A percentile compares a stretch with the other conserved stretches of the same genome.
Evolutionary conservation across 2,888 invertebrate genomes (phyloP).

Genomic region (Anagyrus pseudococci): DNA sequence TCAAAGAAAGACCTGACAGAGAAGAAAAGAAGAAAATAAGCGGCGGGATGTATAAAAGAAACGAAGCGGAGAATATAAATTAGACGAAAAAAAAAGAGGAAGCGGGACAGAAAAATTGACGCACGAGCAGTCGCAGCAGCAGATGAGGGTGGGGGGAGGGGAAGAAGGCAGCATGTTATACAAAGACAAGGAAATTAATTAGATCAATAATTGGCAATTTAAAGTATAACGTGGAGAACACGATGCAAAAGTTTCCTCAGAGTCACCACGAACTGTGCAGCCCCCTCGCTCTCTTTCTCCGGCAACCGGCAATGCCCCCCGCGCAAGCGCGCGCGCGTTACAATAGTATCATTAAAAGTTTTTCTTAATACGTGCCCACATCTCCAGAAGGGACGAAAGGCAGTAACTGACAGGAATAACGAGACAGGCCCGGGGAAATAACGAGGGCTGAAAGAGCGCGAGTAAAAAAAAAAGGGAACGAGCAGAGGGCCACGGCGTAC

Average conservation of each 20-base stretch:
- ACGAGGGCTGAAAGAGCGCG: constrained; percentile 26
- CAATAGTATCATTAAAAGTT: constrained; percentile 40
- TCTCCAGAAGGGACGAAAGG: constrained; percentile 28
- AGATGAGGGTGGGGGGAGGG: not conserved
- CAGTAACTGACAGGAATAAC: constrained; percentile 34
- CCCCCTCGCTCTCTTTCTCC: not conserved
- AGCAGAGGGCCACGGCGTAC: constrained; percentile 41
- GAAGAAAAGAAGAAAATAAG: not conserved
- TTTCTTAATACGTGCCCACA: constrained; percentile 34
- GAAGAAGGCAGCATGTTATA: not conserved
- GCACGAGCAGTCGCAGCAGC: no score
- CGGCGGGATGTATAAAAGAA: not conserved
- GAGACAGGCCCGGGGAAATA: constrained; percentile 30
- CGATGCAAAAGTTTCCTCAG: constrained; percentile 29
- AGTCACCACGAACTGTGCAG: no score
- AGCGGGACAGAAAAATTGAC: not conserved
- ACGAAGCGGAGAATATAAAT: not conserved
- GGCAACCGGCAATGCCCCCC: not conserved
- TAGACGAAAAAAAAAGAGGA: not conserved
- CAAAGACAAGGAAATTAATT: constrained; percentile 26
- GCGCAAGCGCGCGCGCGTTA: constrained; percentile 11
- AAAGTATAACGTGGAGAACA: constrained; percentile 11
- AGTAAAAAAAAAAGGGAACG: constrained; percentile 27
- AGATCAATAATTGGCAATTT: constrained; percentile 37
- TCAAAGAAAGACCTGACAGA: no score